Percentiles rank a stretch among this genome's conserved stretches.
Evolutionary conservation across 2,888 invertebrate species (phyloP).

Genomic region (Eumacrocentrus americanus): DNA sequence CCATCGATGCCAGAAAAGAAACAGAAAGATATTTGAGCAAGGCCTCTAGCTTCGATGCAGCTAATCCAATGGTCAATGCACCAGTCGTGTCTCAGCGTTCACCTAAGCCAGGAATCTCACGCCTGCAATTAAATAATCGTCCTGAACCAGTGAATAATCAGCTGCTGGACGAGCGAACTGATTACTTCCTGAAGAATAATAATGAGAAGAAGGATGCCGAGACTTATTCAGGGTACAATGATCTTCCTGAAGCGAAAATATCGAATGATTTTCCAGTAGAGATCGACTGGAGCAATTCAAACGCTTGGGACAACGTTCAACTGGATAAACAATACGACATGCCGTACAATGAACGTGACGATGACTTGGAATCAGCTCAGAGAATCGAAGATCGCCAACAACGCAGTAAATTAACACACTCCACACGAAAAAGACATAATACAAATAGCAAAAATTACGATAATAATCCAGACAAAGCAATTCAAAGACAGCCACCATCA

Average conservation of each 20-base stretch:
- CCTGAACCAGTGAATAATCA: constrained; percentile 23
- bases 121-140: constrained; percentile 1
- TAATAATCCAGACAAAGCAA: constrained; percentile 57
- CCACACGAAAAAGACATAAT: constrained; percentile 21
- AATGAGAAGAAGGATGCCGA: constrained; percentile 22
- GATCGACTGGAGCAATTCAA: constrained; percentile 8
- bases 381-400: constrained; percentile 31
- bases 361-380: constrained; percentile 21
- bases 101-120: constrained; percentile 30
- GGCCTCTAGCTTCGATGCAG: constrained; percentile 47
- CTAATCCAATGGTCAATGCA: constrained; percentile 33
- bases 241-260: constrained; percentile 15
- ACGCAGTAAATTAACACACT: not conserved
- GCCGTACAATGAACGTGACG: not conserved
- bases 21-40: constrained; percentile 59
- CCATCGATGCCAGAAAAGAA: constrained; percentile 62
- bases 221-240: constrained; percentile 4
- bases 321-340: constrained; percentile 12
- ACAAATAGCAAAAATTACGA: constrained; percentile 41
- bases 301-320: constrained; percentile 1
- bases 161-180: constrained; percentile 24
- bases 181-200: constrained; percentile 26
- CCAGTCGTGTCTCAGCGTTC: constrained; percentile 45
- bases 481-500: constrained; percentile 54
- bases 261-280: constrained; percentile 15